Base-by-base conservation (phyloP, 2,113 vertebrate genomes). In the Channa maculata region DNA sequence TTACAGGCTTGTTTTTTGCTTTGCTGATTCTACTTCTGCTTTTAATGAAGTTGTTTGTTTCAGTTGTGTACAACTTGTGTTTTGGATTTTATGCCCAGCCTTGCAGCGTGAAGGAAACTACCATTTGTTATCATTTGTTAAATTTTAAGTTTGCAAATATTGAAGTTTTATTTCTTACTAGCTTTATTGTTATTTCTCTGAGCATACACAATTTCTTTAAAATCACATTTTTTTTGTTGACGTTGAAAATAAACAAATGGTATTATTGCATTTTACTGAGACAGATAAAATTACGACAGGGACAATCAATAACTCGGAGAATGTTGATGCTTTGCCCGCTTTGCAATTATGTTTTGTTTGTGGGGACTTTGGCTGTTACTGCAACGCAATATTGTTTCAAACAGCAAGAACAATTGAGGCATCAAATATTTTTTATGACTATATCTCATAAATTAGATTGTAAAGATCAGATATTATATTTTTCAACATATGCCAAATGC, bases 401-500 rank as follows among this genome's bases (percentile, higher is more conserved):
- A 90, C 88, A 94, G 84, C 80, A 88, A 74, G 88, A 91, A 86
- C 86, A 93, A 87, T 91, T 72, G 79, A 72, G 82, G 90, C 91
- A 89, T 95, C 92, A 93, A 93, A 94, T 90, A 86, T 93, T 94
- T 51, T 90, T 86, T 92, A 93, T 84, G 92, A 91, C 82, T 83
- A 87, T 79, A 87, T 88, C 70, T 78, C 72, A 86, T 75, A 85
- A 96, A 92, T 96, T 77, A 69, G 79, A 88, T 91, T 90, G 24
- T 61, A 73, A 85, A 87, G 59, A 89, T 94, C 85, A 94, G 73
- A 94, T 94, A 85, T 90, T 91, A 93, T 94, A 91, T 95, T 96
- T 94, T 92, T 94, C 93, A 94, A 84, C 88, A 85, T 92, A 81
- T 92, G 95, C 89, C 95, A 97, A 95, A 95, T 97, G 95, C 91